Base-by-base conservation (phyloP, 2,113 vertebrate species). In the Protomyctophum bolini region DNA sequence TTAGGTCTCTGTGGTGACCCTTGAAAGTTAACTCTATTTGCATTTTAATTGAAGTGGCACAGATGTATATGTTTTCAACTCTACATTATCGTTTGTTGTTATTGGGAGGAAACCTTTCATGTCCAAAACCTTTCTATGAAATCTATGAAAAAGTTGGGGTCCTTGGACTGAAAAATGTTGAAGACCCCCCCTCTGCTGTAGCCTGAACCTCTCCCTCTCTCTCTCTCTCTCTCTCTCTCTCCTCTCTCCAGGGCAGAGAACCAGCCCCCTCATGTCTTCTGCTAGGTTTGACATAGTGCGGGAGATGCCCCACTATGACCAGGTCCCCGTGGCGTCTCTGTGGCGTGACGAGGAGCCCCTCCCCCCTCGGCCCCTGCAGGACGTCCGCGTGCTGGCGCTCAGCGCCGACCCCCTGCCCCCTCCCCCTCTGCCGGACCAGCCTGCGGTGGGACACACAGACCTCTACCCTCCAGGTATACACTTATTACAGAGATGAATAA, bases 361-460 rank as follows among this genome's bases (percentile, higher is more conserved):
- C 21, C 21, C 21, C 7, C 9, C 83, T 2, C 76, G 67, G 1
- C 84, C 81, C 1, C 84, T 91, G 0, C 61, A 63, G 0, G 74
- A 51, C 8, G 45, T 89, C 8, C 64, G 78, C 0, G 81, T 74
- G 15, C 79, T 90, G 11, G 91, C 94, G 0, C 0, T 80, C 4
- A 95, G 94, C 51, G 59, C 87, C 0, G 91, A 94, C 63, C 90
- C 94, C 1, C 81, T 95, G 15, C 95, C 95, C 0, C 95, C 95
- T 3, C 96, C 97, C 0, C 95, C 96, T 50, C 91, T 98, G 9
- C 97, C 96, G 0, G 77, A 88, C 2, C 86, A 92, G 63, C 90
- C 95, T 0, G 93, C 97, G 0, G 92, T 94, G 9, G 97, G 96
- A 0, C 93, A 89, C 0, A 91, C 85, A 0, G 86, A 82, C 15